Percentiles rank a stretch among this genome's conserved stretches.
Evolutionary conservation across 2,888 invertebrate species (phyloP).

Genomic region (Punctoribates punctum): DNA sequence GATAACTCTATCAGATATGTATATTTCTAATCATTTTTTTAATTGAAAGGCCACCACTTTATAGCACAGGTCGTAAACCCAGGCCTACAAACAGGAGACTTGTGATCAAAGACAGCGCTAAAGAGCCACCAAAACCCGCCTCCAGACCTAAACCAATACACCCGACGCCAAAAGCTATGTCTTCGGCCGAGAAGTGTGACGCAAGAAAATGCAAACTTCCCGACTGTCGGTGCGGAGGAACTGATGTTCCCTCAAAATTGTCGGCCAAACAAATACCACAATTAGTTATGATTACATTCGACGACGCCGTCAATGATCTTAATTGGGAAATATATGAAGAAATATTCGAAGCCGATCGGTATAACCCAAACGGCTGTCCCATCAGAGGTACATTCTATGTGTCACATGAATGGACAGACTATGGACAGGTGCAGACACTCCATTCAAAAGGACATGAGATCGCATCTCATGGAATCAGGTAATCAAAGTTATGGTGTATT

Average conservation of each 20-base stretch:
- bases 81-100: slow-evolving; percentile 40
- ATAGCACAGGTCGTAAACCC: slow-evolving; percentile 29
- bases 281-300: slow-evolving; percentile 85
- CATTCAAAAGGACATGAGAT: slow-evolving; percentile 94
- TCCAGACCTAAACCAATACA: slow-evolving; percentile 50
- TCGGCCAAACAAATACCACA: slow-evolving; percentile 81
- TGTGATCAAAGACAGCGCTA: slow-evolving; percentile 36
- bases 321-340: slow-evolving; percentile 87
- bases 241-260: slow-evolving; percentile 80
- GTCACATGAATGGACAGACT: slow-evolving; percentile 98
- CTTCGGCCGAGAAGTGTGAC: slow-evolving; percentile 67
- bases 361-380: slow-evolving; percentile 59
- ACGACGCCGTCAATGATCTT: slow-evolving; percentile 89
- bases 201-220: slow-evolving; percentile 83
- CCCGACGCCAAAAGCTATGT: slow-evolving; percentile 47
- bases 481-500: slow-evolving; percentile 42
- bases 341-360: slow-evolving; percentile 49
- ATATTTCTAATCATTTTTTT: not conserved
- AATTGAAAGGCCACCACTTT: slow-evolving; percentile 9
- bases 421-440: slow-evolving; percentile 93
- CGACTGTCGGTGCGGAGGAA: slow-evolving; percentile 85
- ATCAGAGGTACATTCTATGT: slow-evolving; percentile 85
- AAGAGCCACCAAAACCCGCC: slow-evolving; percentile 42
- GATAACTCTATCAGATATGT: not conserved
- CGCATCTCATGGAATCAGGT: slow-evolving; percentile 86